A percentile compares a stretch with the other conserved stretches of the same genome.
Evolutionary conservation across 1,140 invertebrate genomes (phyloP).

Genomic region (Drosophila pachea): DNA sequence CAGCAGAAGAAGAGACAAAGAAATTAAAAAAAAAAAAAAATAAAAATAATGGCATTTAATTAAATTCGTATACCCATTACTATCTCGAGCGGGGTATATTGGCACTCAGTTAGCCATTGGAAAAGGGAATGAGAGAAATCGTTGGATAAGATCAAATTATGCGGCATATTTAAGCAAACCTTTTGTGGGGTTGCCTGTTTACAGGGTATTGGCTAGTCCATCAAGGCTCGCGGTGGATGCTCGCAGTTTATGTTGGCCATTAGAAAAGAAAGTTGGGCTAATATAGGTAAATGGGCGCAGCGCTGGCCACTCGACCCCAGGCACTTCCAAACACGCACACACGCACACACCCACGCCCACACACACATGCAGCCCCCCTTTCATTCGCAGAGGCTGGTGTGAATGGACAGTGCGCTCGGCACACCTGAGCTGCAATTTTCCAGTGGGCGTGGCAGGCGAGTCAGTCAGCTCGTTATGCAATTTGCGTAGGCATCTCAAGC

Average conservation of each 20-base stretch:
- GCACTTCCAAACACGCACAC: slow-evolving; percentile 10
- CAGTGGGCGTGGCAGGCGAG: neutral
- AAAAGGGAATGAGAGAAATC: neutral
- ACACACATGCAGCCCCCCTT: neutral
- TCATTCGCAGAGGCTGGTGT: neutral
- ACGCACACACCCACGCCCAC: neutral
- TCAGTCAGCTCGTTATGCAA: slow-evolving; percentile 68
- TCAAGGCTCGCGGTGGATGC: neutral
- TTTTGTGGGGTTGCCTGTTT: neutral
- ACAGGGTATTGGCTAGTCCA: slow-evolving; percentile 2
- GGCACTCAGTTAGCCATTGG: neutral
- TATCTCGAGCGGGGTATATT: neutral
- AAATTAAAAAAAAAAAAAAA: slow-evolving; percentile 8
- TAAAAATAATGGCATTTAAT: slow-evolving; percentile 46
- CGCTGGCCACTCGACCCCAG: slow-evolving; percentile 18
- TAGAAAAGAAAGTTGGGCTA: slow-evolving; percentile 48
- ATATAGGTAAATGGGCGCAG: slow-evolving; percentile 61
- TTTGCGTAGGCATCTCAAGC: slow-evolving; percentile 40
- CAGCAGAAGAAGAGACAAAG: neutral
- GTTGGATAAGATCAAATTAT: neutral
- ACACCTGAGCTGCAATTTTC: slow-evolving; percentile 24
- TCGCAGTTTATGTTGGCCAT: slow-evolving; percentile 37
- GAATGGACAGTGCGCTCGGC: slow-evolving; percentile 34
- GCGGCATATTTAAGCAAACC: no score
- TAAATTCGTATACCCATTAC: slow-evolving; percentile 30